Conservation (phyloP, 2,113 vertebrate species). For the Antigone vipio region DNA sequence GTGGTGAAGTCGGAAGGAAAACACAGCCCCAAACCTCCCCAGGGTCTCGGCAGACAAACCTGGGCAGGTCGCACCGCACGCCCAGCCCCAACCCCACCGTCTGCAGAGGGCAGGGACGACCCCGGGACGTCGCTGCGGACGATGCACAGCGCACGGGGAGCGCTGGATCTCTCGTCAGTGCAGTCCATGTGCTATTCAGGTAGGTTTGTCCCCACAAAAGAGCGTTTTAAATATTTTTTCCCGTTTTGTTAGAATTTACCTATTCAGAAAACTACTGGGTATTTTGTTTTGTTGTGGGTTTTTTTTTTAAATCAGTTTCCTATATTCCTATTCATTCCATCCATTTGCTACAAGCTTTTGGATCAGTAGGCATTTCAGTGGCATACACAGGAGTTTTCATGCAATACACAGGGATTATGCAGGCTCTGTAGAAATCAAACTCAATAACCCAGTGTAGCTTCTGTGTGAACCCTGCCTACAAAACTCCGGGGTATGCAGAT, state of each 20-base stretch:
- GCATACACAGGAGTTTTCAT: background rate
- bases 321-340: background rate
- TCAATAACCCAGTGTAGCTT: background rate
- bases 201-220: too few species aligned
- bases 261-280: too few species aligned
- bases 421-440: background rate
- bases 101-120: too few species aligned
- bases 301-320: background rate
- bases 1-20: background rate
- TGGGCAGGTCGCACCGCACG: background rate
- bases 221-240: background rate
- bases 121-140: rapidly evolving
- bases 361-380: background rate
- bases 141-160: too few species aligned
- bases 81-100: background rate
- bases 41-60: background rate
- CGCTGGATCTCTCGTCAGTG: background rate
- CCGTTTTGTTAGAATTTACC: background rate
- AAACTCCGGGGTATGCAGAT: background rate
- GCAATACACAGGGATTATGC: too few species aligned
- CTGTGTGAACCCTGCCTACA: background rate
- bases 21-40: background rate
- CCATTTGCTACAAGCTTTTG: background rate
- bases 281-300: too few species aligned
- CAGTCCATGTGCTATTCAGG: rapidly evolving